Conservation (phyloP, 2,888 invertebrate species). For the Dinocampus coccinellae region DNA sequence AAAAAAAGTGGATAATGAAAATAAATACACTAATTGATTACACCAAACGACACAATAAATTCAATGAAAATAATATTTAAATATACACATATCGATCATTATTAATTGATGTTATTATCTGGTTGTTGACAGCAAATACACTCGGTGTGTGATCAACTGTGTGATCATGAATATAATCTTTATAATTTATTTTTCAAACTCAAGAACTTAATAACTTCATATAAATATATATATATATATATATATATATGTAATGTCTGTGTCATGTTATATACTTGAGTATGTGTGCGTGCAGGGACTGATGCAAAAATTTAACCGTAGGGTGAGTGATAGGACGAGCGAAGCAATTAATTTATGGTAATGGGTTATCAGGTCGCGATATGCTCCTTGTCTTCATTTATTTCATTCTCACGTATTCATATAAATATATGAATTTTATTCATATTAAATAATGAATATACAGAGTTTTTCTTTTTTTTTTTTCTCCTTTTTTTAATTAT, state of each 20-base stretch:
- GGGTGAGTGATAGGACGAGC: constrained; percentile 20
- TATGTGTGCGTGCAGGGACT: constrained; percentile 2
- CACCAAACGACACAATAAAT: neutral
- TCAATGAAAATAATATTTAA: neutral
- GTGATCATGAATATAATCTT: constrained; percentile 1
- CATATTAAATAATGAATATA: neutral
- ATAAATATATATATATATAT: neutral
- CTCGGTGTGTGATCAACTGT: neutral
- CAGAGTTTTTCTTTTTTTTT: neutral
- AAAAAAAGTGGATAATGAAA: neutral
- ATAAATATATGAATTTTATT: neutral
- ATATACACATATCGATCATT: constrained; percentile 1
- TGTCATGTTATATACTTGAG: neutral
- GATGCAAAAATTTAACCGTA: constrained; percentile 19
- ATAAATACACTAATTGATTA: neutral
- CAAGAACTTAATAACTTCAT: constrained; percentile 23
- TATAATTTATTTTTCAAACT: constrained; percentile 17
- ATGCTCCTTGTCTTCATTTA: constrained; percentile 18
- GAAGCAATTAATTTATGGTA: constrained; percentile 28
- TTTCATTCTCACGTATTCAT: neutral
- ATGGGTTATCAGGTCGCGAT: constrained; percentile 28
- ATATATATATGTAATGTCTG: neutral
- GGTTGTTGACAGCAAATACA: constrained; percentile 9
- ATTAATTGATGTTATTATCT: constrained; percentile 17
- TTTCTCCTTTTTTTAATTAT: too few relatives aligned